Percentiles rank a stretch among this genome's conserved stretches.
Conservation (phyloP, 2,888 invertebrate species). For the Philereme vetulata region DNA sequence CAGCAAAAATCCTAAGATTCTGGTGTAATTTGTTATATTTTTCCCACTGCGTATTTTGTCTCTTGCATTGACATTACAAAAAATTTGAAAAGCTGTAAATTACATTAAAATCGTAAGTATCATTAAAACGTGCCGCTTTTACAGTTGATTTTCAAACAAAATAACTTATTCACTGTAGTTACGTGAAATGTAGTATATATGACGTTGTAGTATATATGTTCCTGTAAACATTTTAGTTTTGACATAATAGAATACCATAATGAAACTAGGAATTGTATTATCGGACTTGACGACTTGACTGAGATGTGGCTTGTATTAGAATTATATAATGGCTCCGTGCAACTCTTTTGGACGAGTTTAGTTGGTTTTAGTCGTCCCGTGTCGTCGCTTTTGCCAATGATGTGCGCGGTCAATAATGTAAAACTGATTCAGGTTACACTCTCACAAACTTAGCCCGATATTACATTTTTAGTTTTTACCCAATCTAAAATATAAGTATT, state of each 20-base stretch:
- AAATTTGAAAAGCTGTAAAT: constrained; percentile 3
- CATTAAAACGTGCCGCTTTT: constrained; percentile 2
- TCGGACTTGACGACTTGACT: constrained; percentile 3
- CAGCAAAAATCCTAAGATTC: constrained; percentile 13
- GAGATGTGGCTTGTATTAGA: constrained; percentile 1
- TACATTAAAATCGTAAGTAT: constrained; percentile 7
- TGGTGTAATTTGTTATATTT: constrained; percentile 15
- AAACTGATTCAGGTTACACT: constrained; percentile 1
- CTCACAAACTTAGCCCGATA: constrained; percentile 1
- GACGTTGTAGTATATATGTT: constrained; percentile 41
- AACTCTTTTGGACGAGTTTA: constrained; percentile 1
- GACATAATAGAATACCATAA: constrained; percentile 43
- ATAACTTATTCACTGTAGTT: neutral
- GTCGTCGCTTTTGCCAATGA: neutral
- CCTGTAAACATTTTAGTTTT: constrained; percentile 53
- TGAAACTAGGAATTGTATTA: constrained; percentile 23
- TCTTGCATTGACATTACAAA: constrained; percentile 16
- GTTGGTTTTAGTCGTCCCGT: constrained; percentile 1
- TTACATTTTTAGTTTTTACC: constrained; percentile 21
- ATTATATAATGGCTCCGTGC: neutral
- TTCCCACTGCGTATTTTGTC: constrained; percentile 14
- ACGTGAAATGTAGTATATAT: constrained; percentile 18
- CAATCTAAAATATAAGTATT: constrained; percentile 15
- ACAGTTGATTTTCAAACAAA: constrained; percentile 10
- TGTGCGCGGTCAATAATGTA: neutral